These are phyloP conservation scores for Zaprionus inermis DNA, from an alignment of 1,140 invertebrate species.

Conservation along the genomic window DNA sequence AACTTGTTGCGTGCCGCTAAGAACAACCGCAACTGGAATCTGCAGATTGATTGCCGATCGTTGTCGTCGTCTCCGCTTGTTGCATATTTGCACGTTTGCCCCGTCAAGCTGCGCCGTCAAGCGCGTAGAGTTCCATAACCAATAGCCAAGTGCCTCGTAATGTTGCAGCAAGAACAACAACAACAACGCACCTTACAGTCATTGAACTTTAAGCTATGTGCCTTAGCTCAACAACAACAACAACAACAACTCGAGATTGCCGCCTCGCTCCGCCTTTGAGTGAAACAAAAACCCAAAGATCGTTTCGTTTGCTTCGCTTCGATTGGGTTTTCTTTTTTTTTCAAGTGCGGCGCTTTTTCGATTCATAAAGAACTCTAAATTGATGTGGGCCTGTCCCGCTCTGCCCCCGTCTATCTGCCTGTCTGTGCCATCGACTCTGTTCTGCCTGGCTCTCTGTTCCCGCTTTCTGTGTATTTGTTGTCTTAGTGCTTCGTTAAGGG, in stretches of 20 bases:
- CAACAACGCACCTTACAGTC: conserved; percentile 71
- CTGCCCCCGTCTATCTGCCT: conserved; percentile 6
- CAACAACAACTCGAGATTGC: conserved; percentile 30
- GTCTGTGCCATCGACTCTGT: too few species aligned
- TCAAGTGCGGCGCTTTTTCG: conserved; percentile 61
- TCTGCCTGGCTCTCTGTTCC: not conserved
- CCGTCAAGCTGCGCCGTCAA: conserved; percentile 23
- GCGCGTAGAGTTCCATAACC: conserved; percentile 38
- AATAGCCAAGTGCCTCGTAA: conserved; percentile 16
- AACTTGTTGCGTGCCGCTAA: conserved; percentile 70
- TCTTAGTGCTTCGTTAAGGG: conserved; percentile 33
- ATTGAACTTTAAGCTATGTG: conserved; percentile 81
- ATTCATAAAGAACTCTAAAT: conserved; percentile 64
- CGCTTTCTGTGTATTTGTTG: conserved; percentile 27
- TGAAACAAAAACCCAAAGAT: conserved; percentile 33
- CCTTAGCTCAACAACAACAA: conserved; percentile 26
- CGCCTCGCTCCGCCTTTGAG: conserved; percentile 3
- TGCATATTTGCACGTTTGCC: conserved; percentile 55
- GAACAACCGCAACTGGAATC: conserved; percentile 58
- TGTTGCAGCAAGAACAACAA: conserved; percentile 38
- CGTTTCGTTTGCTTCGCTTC: conserved; percentile 25
- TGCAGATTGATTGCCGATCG: conserved; percentile 78
- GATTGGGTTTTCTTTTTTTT: conserved; percentile 49
- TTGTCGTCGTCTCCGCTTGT: conserved; percentile 15
- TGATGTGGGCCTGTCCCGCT: conserved; percentile 54